phyloP scores from a whole-genome alignment of 2,113 vertebrate species.

The Tringa solitaria region DNA sequence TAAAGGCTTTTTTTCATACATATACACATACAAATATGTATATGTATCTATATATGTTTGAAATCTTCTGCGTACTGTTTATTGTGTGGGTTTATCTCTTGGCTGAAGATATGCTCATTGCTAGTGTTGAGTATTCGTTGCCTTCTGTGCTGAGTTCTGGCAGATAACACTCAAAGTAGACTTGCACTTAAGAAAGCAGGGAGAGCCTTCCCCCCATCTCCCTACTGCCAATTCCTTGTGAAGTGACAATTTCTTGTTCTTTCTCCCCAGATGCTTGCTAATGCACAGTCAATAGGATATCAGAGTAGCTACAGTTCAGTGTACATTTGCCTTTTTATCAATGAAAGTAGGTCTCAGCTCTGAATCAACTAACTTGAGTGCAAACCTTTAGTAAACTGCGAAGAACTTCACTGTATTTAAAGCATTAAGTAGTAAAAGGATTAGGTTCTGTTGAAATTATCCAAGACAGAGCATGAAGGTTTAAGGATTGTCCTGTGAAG shows the following conservation, averaged over 20 bases:
- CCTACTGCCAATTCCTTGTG: not conserved
- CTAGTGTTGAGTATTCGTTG: not conserved
- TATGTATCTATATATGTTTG: not conserved
- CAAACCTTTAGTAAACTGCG: not conserved
- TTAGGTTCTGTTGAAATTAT: not conserved
- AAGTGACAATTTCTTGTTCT: not conserved
- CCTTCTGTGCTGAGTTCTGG: not conserved
- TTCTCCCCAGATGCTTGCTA: not conserved
- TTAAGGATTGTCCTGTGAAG: not conserved
- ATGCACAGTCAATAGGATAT: not conserved
- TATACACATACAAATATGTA: rapidly evolving
- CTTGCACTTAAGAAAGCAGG: not conserved
- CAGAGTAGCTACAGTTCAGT: not conserved
- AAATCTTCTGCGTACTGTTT: not conserved
- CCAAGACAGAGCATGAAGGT: not conserved
- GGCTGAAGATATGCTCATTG: not conserved
- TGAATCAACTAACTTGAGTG: not conserved
- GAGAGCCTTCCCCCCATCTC: not conserved
- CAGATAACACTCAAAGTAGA: not conserved
- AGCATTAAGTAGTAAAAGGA: not conserved
- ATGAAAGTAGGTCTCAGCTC: not conserved
- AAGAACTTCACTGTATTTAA: not conserved
- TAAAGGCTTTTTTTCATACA: not conserved
- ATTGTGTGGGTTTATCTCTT: not conserved
- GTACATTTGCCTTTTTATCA: not conserved